phyloP scores from a whole-genome alignment of 2,113 vertebrate genomes.

The Urocitellus parryii region DNA sequence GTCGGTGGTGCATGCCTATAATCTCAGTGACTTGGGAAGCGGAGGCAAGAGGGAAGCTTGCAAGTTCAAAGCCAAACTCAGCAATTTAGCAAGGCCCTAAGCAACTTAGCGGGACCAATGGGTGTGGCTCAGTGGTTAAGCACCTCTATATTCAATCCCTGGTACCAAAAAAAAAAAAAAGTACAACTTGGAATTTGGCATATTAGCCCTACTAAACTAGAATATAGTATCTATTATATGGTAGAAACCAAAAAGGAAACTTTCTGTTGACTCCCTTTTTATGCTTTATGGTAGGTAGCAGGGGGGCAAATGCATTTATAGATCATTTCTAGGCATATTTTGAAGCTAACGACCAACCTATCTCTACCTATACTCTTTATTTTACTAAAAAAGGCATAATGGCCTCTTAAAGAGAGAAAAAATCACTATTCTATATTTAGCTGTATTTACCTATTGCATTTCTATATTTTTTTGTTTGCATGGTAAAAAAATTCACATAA shows the following conservation, averaged over 20 bases:
- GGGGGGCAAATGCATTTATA: slow-evolving; percentile 67
- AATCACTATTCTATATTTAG: slow-evolving; percentile 90
- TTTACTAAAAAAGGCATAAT: slow-evolving; percentile 84
- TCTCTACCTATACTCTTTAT: no score
- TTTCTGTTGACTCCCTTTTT: slow-evolving; percentile 90
- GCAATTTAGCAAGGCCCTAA: no score
- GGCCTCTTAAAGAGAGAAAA: slow-evolving; percentile 88
- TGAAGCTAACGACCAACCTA: no score
- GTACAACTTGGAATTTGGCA: background rate
- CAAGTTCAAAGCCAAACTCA: no score
- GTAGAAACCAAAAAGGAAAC: slow-evolving; percentile 88
- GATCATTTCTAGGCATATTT: no score
- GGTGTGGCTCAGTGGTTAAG: no score
- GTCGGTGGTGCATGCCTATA: no score
- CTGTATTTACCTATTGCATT: slow-evolving; percentile 96
- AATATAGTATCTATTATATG: slow-evolving; percentile 90
- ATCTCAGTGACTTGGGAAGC: no score
- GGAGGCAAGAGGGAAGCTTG: no score
- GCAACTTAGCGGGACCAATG: no score
- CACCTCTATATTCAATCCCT: no score
- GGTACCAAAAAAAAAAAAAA: background rate
- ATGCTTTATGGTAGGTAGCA: slow-evolving; percentile 91
- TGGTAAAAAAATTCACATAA: slow-evolving; percentile 98
- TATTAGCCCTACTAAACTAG: slow-evolving; percentile 91
- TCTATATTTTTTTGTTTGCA: slow-evolving; percentile 99